Percentiles rank a stretch among this genome's conserved stretches.
Evolutionary conservation across 1,140 invertebrate species (phyloP).

Genomic region (Brachionus asplanchnoidis): DNA sequence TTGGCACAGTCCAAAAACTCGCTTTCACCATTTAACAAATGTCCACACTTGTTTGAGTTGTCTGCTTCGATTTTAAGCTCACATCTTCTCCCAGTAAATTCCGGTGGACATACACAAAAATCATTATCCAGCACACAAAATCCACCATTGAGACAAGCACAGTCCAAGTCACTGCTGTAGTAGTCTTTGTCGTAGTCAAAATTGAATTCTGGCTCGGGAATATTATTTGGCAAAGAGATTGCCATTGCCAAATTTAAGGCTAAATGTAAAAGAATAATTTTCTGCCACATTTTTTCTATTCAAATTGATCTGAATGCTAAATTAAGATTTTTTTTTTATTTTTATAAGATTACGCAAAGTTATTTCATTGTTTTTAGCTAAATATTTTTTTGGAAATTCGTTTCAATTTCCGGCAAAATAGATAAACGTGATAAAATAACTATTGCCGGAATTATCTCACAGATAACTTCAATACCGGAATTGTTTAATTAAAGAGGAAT

Average conservation of each 20-base stretch:
- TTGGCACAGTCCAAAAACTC: conserved; percentile 32
- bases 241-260: background rate
- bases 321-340: background rate
- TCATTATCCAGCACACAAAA: conserved; percentile 37
- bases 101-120: conserved; percentile 20
- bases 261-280: background rate
- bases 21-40: conserved; percentile 40
- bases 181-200: background rate
- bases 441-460: conserved; percentile 35
- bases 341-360: background rate
- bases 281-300: background rate
- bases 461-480: conserved; percentile 19
- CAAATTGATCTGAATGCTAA: background rate
- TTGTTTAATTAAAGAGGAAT: conserved; percentile 25
- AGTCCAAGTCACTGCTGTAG: background rate
- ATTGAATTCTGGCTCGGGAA: background rate
- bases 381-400: background rate
- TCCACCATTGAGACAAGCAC: conserved; percentile 28
- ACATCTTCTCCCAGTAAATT: conserved; percentile 13
- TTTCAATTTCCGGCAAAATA: conserved; percentile 28
- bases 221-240: background rate
- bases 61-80: conserved; percentile 12
- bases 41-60: background rate
- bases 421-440: conserved; percentile 11
- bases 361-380: conserved; percentile 8